Percentiles rank a stretch among this genome's conserved stretches.
Evolutionary conservation across 2,797 vertebrate genomes (phyloP).

Genomic region (Chelidonichthys spinosus): DNA sequence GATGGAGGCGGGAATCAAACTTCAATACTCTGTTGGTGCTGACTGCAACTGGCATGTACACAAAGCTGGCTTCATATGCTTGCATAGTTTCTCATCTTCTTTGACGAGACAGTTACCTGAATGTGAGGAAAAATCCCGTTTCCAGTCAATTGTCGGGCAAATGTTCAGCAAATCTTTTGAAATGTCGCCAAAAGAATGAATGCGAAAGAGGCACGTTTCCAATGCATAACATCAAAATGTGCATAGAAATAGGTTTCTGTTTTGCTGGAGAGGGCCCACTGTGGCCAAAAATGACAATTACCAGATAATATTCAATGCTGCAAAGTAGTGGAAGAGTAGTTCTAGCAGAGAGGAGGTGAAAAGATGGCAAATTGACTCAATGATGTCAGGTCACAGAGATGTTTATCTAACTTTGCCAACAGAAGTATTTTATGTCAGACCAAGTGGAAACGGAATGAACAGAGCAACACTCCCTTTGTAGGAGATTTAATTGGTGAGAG

Average conservation of each 20-base stretch:
- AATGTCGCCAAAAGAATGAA: background rate
- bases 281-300: background rate
- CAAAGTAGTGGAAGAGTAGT: background rate
- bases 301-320: background rate
- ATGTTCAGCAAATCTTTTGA: background rate
- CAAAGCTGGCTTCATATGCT: background rate
- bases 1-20: slow-evolving; percentile 16
- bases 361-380: background rate
- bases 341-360: background rate
- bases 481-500: background rate
- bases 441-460: background rate
- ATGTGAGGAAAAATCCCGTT: background rate
- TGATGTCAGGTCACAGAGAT: background rate
- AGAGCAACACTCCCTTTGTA: background rate
- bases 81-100: background rate
- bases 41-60: background rate
- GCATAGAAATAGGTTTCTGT: background rate
- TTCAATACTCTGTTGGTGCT: background rate
- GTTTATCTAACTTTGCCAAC: background rate
- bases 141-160: background rate
- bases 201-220: background rate
- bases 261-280: background rate
- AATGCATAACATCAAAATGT: background rate
- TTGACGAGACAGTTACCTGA: background rate
- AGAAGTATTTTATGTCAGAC: background rate